Evolutionary conservation across 2,797 vertebrate genomes (phyloP), one percentile per base, ranked within the genome.

Genomic region (Fistularia tabacaria): DNA sequence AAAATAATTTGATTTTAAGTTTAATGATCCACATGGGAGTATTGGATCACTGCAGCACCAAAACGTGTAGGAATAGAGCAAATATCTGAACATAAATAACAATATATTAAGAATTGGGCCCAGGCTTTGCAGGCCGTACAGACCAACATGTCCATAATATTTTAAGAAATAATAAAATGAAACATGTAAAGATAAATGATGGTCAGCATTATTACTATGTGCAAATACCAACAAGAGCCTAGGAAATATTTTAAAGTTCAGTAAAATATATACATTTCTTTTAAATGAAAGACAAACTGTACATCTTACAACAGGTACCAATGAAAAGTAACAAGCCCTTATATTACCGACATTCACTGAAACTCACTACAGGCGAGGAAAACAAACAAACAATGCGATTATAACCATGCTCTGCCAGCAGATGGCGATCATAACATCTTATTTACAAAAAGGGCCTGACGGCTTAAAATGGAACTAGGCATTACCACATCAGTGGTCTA

Each of bases 371-470:
- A 89, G 82, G 83, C 90, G 89, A 49, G 48, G 66, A 61, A 91
- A 89, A 88, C 83, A 87, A 89, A 88, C 83, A 87, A 90, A 90
- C 83, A 90, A 92, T 85, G 54, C 65, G 86, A 89, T 92, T 90
- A 92, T 88, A 86, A 85, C 89, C 66, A 82, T 88, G 91, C 85
- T 93, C 93, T 92, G 93, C 93, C 93, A 89, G 93, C 94, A 96
- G 94, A 94, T 86, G 90, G 91, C 89, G 90, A 89, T 91, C 85
- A 92, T 81, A 85, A 84, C 75, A 77, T 82, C 72, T 84, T 79
- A 81, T 81, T 73, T 82, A 78, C 71, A 82, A 49, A 52, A 54
- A 45, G 63, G 25, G 67, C 49, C 46, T 49, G 49, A 58, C 39
- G 51, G 60, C 41, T 38, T 47, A 62, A 66, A 76, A 25, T 25